A percentile compares a stretch with the other conserved stretches of the same genome.
Evolutionary conservation across 2,797 vertebrate genomes (phyloP).

Genomic region (Pangasius mekongensis): DNA sequence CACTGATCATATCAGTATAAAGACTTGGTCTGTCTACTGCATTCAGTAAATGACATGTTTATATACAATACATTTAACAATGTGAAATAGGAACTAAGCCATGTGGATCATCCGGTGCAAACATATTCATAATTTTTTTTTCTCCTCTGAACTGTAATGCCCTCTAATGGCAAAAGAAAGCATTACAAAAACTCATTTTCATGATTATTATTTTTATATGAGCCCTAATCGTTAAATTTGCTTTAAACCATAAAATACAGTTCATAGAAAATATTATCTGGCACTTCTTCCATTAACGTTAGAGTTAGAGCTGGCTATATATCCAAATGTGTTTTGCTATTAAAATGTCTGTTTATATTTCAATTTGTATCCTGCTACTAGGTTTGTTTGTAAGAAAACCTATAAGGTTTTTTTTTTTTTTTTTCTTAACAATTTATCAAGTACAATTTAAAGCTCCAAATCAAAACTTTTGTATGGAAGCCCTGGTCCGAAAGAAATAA

Average conservation of each 20-base stretch:
- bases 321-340: neutral
- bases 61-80: neutral
- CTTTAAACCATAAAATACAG: neutral
- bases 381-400: neutral
- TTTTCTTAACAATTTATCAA: neutral
- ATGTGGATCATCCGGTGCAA: neutral
- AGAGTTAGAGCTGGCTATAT: neutral
- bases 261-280: neutral
- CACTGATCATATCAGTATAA: neutral
- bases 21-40: neutral
- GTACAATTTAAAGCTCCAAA: neutral
- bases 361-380: neutral
- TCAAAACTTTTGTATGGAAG: neutral
- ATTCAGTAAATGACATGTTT: neutral
- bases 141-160: slow-evolving; percentile 40
- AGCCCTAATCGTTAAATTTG: neutral
- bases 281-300: neutral
- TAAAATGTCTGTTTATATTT: neutral
- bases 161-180: slow-evolving; percentile 61
- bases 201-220: neutral
- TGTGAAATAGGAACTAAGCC: neutral
- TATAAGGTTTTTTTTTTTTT: neutral
- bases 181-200: slow-evolving; percentile 32
- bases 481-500: neutral
- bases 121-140: neutral